A percentile compares a stretch with the other conserved stretches of the same genome.
These are phyloP conservation scores for Casuarius casuarius DNA, from an alignment of 2,113 vertebrate genomes.

Conservation along the genomic window DNA sequence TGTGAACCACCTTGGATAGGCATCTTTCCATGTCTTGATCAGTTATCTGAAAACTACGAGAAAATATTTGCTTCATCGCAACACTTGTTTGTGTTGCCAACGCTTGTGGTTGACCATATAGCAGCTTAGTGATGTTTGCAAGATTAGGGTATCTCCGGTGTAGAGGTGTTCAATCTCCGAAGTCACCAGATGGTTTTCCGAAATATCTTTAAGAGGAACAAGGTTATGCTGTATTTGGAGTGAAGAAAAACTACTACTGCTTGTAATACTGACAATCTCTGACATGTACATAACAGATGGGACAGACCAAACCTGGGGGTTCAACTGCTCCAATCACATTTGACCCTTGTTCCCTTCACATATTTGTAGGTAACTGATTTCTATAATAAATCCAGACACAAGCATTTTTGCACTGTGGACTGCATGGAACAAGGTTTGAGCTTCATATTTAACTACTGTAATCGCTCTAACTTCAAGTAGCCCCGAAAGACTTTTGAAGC, in stretches of 20 bases:
- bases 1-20: background rate
- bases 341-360: background rate
- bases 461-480: background rate
- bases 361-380: background rate
- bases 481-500: background rate
- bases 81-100: background rate
- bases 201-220: background rate
- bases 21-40: background rate
- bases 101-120: background rate
- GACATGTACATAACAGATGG: background rate
- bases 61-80: background rate
- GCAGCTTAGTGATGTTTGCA: background rate
- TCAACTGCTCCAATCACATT: background rate
- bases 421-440: background rate
- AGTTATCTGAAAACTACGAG: background rate
- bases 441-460: background rate
- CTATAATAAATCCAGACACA: background rate
- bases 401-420: background rate
- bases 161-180: background rate
- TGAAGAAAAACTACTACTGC: background rate
- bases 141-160: background rate
- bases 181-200: accelerated
- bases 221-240: background rate
- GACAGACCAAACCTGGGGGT: background rate
- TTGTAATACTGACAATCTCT: background rate